These are phyloP conservation scores for Vulpes lagopus DNA, from an alignment of 2,113 vertebrate species.

Conservation along the genomic window DNA sequence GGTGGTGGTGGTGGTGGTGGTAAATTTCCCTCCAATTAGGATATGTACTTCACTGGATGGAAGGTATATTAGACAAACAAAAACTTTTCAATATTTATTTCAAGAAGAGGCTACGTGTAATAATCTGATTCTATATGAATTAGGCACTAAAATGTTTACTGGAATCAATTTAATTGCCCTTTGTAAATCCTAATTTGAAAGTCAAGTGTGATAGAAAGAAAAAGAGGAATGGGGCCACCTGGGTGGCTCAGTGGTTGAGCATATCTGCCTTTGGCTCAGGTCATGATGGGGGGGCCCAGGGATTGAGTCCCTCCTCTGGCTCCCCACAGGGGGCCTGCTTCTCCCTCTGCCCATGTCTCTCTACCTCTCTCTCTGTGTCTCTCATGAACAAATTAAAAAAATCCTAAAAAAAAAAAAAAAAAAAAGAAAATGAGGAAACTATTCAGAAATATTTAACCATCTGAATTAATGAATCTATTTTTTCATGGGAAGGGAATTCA, in stretches of 20 bases:
- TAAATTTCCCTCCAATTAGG: not conserved
- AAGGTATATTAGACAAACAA: conserved; percentile 17
- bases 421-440: conserved; percentile 41
- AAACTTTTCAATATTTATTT: conserved; percentile 32
- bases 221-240: not conserved
- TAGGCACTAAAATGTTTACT: conserved; percentile 26
- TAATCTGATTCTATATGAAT: conserved; percentile 18
- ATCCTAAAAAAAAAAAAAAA: no score
- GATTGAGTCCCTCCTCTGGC: no score
- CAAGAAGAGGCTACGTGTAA: conserved; percentile 14
- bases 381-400: no score
- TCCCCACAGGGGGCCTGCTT: no score
- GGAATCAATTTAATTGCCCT: conserved; percentile 35
- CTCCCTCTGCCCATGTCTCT: no score
- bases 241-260: no score
- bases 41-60: conserved; percentile 14
- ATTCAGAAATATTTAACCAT: not conserved
- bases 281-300: no score
- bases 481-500: conserved; percentile 33
- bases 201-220: conserved; percentile 2
- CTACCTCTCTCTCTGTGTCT: no score
- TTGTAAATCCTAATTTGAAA: conserved; percentile 23
- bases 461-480: conserved; percentile 25
- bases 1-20: not conserved
- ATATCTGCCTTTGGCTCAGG: no score